Base-by-base conservation (phyloP, 2,888 invertebrate genomes). In the Thyatira batis region DNA sequence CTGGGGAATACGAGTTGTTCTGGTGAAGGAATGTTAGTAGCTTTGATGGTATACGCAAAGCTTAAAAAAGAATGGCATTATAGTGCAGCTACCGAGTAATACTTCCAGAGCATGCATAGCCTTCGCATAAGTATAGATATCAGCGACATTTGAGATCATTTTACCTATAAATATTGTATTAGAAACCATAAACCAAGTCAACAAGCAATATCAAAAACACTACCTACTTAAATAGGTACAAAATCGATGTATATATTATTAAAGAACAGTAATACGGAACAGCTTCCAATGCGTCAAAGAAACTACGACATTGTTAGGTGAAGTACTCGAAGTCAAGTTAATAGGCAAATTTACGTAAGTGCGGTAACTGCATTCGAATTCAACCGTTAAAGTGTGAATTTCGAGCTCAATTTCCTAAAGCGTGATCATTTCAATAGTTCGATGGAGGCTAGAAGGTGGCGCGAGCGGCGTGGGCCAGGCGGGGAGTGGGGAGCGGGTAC, bases 341-440 rank as follows among this genome's bases (percentile, higher is more conserved):
- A 27, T 46, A 13, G 13, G 25, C 25, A 46, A 13, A 46, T 25
- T 46, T 23, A 17, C 9, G 9, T 46, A 27, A 23, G n/a, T 43
- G 43, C 3, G 25, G 46, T 46, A 23, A 48, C 25, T 48, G 48
- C 48, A 48, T 17, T 48, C 20, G 54, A 63, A 58, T 56, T 60
- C 59, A 56, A 52, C 55, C 50, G 57, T 51, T 25, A 57, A 39
- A 58, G 55, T 63, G 60, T 59, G 60, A 61, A 67, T 65, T 63
- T 67, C 53, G 23, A 57, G 57, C 60, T 57, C 61, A 57, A 69
- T 67, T 70, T 67, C 63, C 61, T 39, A 55, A 56, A 65, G 53
- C 59, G 54, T 51, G 56, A 60, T 61, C 57, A 59, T 65, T 65
- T 56, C 60, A 61, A 63, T 61, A 33, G 50, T 48, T 48, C 48